A percentile compares a stretch with the other conserved stretches of the same genome.
These are phyloP conservation scores for Nomada lathburiana DNA, from an alignment of 2,888 invertebrate species.

Conservation along the genomic window DNA sequence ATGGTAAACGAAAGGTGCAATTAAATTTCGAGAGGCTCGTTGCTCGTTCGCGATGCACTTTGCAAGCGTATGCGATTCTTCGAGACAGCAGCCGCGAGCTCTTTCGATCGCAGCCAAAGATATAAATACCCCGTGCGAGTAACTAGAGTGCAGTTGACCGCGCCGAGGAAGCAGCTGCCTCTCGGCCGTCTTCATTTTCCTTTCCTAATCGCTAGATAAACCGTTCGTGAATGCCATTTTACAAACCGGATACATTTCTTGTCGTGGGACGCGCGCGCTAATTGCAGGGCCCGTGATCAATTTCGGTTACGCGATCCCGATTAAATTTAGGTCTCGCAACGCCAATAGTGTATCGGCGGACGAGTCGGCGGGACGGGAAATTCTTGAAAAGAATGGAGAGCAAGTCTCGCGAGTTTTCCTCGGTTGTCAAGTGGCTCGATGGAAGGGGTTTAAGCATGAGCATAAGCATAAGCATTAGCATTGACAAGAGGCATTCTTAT, in stretches of 20 bases:
- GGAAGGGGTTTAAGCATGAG: neutral
- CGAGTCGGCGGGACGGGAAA: neutral
- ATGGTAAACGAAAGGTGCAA: neutral
- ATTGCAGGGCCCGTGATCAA: conserved; percentile 32
- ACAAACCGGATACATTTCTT: conserved; percentile 19
- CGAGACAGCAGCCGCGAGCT: conserved; percentile 12
- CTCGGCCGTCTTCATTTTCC: conserved; percentile 15
- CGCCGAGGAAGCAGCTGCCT: conserved; percentile 20
- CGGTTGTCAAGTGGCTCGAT: neutral
- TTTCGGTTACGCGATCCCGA: conserved; percentile 9
- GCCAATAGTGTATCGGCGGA: neutral
- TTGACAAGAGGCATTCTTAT: conserved; percentile 60
- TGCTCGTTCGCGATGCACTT: neutral
- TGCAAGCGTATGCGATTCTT: neutral
- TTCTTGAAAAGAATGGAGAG: neutral
- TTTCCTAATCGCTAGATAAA: conserved; percentile 31
- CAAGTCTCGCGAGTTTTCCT: neutral
- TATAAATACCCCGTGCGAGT: conserved; percentile 44
- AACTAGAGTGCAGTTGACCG: conserved; percentile 38
- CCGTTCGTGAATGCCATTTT: neutral
- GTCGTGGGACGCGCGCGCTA: conserved; percentile 6
- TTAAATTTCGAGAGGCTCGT: neutral
- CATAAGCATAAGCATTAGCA: neutral
- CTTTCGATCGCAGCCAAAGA: conserved; percentile 39
- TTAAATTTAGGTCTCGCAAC: conserved; percentile 7